Conservation (phyloP, 2,888 invertebrate species). For the Cetonia aurata region DNA sequence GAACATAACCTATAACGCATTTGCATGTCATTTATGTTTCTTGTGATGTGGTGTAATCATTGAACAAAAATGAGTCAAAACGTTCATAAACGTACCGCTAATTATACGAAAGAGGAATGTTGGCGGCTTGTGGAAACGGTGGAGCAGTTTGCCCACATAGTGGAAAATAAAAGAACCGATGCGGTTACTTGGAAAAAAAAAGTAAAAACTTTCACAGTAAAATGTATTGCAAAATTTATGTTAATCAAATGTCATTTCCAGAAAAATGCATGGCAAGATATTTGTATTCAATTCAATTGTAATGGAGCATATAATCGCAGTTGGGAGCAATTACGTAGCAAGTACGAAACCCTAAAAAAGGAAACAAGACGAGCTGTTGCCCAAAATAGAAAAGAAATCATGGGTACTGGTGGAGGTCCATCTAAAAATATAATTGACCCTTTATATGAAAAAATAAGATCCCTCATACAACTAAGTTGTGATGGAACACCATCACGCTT, state of each 20-base stretch:
- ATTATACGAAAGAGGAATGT: constrained; percentile 3
- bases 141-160: background rate
- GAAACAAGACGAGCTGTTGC: constrained; percentile 3
- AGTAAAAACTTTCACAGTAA: background rate
- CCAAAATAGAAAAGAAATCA: background rate
- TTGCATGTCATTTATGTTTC: background rate
- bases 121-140: background rate
- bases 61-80: background rate
- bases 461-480: background rate
- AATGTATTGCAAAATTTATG: background rate
- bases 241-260: background rate
- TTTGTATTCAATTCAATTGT: background rate
- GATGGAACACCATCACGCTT: constrained; percentile 3
- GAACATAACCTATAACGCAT: too few species aligned
- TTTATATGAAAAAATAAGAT: constrained; percentile 1
- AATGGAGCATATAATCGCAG: background rate
- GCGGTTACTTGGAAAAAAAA: background rate
- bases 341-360: constrained; percentile 1
- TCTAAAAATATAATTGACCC: background rate
- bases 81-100: background rate
- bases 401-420: background rate
- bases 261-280: constrained; percentile 1
- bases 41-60: background rate
- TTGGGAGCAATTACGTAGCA: constrained; percentile 5
- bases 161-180: constrained; percentile 1